These are phyloP conservation scores for Mormyrus iriodes DNA, from an alignment of 2,113 vertebrate genomes.

Conservation along the genomic window DNA sequence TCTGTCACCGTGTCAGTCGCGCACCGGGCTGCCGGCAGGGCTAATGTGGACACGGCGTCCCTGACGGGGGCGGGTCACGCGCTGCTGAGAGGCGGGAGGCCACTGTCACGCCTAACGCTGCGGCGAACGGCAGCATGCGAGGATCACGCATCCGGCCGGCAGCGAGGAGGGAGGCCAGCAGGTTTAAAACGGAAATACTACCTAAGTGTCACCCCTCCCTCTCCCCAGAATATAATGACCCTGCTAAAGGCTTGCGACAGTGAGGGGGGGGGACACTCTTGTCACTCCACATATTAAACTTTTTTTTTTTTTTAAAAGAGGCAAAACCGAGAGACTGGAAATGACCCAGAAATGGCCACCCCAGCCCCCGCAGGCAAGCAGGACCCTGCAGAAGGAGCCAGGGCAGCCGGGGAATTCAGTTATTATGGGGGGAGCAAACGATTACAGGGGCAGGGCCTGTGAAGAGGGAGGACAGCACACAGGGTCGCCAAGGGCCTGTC, in stretches of 20 bases:
- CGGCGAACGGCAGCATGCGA: neutral
- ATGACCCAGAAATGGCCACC: no score
- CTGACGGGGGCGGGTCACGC: neutral
- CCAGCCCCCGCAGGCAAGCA: no score
- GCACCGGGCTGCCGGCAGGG: neutral
- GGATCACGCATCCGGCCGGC: neutral
- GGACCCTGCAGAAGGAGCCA: neutral
- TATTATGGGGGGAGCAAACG: neutral
- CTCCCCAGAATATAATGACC: neutral
- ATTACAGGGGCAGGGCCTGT: no score
- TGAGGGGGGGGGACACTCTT: neutral
- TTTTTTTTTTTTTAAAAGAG: neutral
- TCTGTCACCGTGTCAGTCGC: neutral
- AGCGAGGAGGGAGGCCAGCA: neutral
- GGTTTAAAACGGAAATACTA: neutral
- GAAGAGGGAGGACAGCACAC: neutral
- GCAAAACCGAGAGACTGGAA: conserved; percentile 6
- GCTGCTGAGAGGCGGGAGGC: neutral
- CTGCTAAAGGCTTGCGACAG: neutral
- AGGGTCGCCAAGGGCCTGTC: neutral
- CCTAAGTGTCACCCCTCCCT: neutral
- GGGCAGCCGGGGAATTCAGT: neutral
- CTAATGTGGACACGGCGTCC: neutral
- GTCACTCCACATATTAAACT: neutral
- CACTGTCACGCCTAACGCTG: neutral